These are phyloP conservation scores for Dryobates pubescens DNA, from an alignment of 2,797 vertebrate genomes.

Conservation along the genomic window DNA sequence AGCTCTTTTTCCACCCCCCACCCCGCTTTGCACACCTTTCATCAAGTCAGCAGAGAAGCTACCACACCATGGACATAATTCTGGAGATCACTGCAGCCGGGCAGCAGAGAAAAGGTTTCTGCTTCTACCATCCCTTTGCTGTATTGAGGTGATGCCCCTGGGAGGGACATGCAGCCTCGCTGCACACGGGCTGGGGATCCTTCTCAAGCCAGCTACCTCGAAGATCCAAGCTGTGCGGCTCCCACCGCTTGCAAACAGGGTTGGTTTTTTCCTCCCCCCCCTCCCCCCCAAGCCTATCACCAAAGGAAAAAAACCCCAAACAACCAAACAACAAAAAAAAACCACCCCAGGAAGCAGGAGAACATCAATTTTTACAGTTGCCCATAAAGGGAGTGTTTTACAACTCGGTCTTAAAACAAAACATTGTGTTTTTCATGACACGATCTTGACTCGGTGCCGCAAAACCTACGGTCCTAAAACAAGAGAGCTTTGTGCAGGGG, in stretches of 20 bases:
- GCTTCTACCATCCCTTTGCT: not conserved
- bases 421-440: not conserved
- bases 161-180: rapidly evolving
- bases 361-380: not conserved
- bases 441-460: not conserved
- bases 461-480: not conserved
- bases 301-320: too few species aligned
- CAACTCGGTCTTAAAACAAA: not conserved
- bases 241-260: not conserved
- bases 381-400: not conserved
- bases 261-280: not conserved
- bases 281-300: not conserved
- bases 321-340: too few species aligned
- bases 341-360: too few species aligned
- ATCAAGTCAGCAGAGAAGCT: not conserved
- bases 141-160: not conserved
- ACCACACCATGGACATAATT: rapidly evolving
- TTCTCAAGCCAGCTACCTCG: not conserved
- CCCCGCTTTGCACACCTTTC: not conserved
- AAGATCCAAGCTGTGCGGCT: not conserved
- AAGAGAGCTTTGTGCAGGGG: not conserved
- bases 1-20: not conserved
- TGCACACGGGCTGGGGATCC: not conserved
- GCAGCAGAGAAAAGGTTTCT: not conserved
- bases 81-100: not conserved